phyloP scores from a whole-genome alignment of 2,797 vertebrate genomes.

The Coregonus sp. region DNA sequence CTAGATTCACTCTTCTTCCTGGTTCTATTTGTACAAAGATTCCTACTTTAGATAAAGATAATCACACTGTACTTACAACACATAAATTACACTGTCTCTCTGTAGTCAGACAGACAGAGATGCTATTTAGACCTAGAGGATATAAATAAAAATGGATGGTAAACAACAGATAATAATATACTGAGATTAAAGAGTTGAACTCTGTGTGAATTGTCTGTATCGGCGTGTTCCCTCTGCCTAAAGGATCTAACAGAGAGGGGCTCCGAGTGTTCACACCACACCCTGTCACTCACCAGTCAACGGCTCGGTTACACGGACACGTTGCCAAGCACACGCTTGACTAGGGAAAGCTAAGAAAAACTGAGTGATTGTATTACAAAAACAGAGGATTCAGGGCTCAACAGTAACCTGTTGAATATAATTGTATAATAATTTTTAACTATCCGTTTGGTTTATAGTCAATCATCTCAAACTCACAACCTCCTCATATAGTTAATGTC shows the following conservation, averaged over 20 bases:
- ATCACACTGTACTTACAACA: slow-evolving; percentile 10
- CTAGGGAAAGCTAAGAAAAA: not conserved
- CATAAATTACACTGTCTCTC: not conserved
- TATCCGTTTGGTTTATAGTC: not conserved
- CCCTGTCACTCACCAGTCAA: slow-evolving; percentile 63
- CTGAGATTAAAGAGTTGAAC: not conserved
- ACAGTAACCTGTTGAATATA: not conserved
- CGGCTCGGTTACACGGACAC: slow-evolving; percentile 40
- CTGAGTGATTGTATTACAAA: not conserved
- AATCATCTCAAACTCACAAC: slow-evolving; percentile 20
- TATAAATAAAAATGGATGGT: not conserved
- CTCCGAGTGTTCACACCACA: slow-evolving; percentile 49
- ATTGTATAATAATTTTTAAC: not conserved
- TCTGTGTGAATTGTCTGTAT: slow-evolving; percentile 1
- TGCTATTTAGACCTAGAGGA: not conserved
- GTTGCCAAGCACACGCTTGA: slow-evolving; percentile 27
- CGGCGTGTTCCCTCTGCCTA: not conserved
- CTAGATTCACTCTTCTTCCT: not conserved
- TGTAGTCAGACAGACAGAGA: not conserved
- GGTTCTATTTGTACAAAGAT: slow-evolving; percentile 14
- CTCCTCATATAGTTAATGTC: not conserved
- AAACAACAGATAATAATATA: slow-evolving; percentile 4
- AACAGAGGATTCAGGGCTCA: not conserved
- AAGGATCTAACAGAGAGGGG: slow-evolving; percentile 23
- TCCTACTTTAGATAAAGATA: not conserved